Evolutionary conservation across 2,888 invertebrate species (phyloP), one percentile per base, ranked within the genome.

Genomic region (Drosophila engyochracea): DNA sequence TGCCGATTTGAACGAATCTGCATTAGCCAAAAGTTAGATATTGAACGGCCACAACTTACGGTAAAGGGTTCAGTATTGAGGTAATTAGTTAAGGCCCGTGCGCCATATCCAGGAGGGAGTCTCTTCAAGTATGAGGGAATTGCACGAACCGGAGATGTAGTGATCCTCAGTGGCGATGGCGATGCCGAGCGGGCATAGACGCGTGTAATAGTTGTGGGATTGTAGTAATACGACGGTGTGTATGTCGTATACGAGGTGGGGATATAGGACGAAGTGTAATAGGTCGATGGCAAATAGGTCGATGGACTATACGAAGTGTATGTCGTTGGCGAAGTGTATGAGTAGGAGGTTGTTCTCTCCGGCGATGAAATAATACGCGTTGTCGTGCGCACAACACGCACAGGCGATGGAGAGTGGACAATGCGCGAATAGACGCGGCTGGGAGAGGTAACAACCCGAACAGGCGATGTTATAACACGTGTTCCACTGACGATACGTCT

Each of bases 31-130:
- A 35, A 41, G n/a, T 51, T 58, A 10, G 35, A 54, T 62, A 63
- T 55, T 60, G 22, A 64, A 62, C 39, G 35, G 33, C 54, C 39
- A 71, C 57, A 85, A 93, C 95, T 94, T 94, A 97, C 97, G 95
- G 95, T 95, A 88, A 95, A 95, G 85, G 95, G 94, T 91, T 95
- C 96, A 83, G 97, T 96, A 94, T 96, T 96, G 94, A 96, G 96
- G 94, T 96, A 97, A 92, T 96, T 96, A 87, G 96, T 96, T 82
- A 96, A 94, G 86, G 96, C 95, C 74, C 96, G 95, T 87, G 95
- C 94, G 75, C 95, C 95, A 65, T 93, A 93, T 91, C 94, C 94
- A 39, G 96, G 95, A 78, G 96, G 95, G 78, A 94, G 94, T 92
- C 95, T 95, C 89, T 95, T 94, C 89, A 96, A 94, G 74, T 96